These are phyloP conservation scores for Myotis brandtii DNA, from an alignment of 2,113 vertebrate genomes.

Conservation along the genomic window DNA sequence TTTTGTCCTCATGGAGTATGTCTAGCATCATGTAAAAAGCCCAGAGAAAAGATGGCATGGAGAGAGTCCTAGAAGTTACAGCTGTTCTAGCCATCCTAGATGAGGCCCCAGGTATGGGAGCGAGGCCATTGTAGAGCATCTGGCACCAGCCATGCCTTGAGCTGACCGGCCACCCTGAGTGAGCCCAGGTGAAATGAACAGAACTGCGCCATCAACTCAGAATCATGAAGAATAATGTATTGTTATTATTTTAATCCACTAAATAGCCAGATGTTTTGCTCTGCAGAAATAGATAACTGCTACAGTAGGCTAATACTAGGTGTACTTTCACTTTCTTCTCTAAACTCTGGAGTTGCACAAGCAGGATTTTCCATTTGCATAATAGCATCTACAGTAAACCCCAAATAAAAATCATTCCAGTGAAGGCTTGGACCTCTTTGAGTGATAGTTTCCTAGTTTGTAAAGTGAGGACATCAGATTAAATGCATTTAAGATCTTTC, in stretches of 20 bases:
- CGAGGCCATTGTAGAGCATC: not conserved
- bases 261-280: not conserved
- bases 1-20: not conserved
- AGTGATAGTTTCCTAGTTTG: not conserved
- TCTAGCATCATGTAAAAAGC: not conserved
- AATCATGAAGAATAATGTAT: not conserved
- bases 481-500: not conserved
- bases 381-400: not conserved
- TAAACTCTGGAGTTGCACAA: not conserved
- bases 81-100: not conserved
- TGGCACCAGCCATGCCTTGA: too few relatives aligned
- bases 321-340: not conserved
- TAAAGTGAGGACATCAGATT: not conserved
- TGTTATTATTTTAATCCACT: not conserved
- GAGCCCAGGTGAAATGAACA: not conserved
- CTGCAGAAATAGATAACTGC: not conserved
- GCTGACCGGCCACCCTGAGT: not conserved
- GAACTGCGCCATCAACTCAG: not conserved
- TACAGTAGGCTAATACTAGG: not conserved
- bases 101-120: fast-evolving
- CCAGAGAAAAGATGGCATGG: not conserved
- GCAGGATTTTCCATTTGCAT: not conserved
- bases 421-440: not conserved
- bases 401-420: not conserved
- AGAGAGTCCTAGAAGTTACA: not conserved